Evolutionary conservation across 2,797 vertebrate species (phyloP).

Genomic region (Malacoraja senta): DNA sequence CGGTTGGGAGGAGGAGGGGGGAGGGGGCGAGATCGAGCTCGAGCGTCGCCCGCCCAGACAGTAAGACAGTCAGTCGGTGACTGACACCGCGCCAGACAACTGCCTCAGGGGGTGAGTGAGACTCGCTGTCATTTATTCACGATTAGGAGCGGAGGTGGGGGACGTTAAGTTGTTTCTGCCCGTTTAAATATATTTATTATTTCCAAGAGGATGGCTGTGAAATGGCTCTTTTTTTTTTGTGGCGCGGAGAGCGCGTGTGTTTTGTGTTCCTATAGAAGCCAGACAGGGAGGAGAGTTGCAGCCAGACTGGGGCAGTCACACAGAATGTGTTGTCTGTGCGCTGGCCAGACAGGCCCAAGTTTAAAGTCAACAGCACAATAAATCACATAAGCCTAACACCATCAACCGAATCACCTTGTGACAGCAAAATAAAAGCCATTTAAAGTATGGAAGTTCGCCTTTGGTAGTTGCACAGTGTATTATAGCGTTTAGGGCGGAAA

Average conservation of each 20-base stretch:
- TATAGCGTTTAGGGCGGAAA: too few species aligned
- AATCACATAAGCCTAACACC: neutral
- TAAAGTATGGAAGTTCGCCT: too few species aligned
- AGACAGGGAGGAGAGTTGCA: conserved; percentile 25
- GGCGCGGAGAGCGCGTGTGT: neutral
- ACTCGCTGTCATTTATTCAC: neutral
- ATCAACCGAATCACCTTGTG: neutral
- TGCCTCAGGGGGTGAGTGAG: neutral
- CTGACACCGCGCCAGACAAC: conserved; percentile 1
- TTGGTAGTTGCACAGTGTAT: neutral
- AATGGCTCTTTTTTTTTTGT: neutral
- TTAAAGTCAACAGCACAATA: conserved; percentile 2
- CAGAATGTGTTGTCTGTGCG: neutral
- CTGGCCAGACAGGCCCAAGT: conserved; percentile 28
- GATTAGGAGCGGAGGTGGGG: neutral
- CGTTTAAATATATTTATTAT: neutral
- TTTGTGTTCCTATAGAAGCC: conserved; percentile 1
- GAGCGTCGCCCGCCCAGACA: neutral
- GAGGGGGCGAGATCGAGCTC: conserved; percentile 5
- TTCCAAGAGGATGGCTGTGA: neutral
- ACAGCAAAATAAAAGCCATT: neutral
- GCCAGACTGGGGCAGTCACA: conserved; percentile 6
- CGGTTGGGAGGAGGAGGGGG: neutral
- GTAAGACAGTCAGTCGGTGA: neutral
- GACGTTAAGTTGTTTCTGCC: neutral